A percentile compares a stretch with the other conserved stretches of the same genome.
phyloP scores from a whole-genome alignment of 2,888 invertebrate genomes.

The Drosophila algonquin region DNA sequence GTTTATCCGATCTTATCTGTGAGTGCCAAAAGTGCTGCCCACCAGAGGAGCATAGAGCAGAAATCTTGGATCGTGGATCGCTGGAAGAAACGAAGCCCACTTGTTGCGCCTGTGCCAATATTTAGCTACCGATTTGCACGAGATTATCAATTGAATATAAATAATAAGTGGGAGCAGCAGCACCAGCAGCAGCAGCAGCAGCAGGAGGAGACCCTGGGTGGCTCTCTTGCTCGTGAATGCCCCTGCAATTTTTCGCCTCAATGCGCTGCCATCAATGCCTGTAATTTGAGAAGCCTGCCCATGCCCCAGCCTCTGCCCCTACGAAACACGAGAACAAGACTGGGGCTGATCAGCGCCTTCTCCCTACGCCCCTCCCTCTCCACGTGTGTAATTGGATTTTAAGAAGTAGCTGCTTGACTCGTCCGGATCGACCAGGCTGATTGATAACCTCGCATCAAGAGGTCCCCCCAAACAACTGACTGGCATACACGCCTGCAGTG shows the following conservation, averaged over 20 bases:
- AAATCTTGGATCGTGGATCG: conserved; percentile 17
- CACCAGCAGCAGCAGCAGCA: conserved; percentile 12
- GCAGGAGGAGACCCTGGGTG: conserved; percentile 57
- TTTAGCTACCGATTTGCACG: conserved; percentile 75
- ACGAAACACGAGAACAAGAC: conserved; percentile 20
- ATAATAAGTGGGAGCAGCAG: conserved; percentile 63
- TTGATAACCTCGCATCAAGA: conserved; percentile 70
- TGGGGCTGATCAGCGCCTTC: conserved; percentile 28
- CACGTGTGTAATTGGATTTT: conserved; percentile 76
- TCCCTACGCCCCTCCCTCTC: conserved; percentile 11
- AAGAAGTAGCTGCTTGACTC: conserved; percentile 65
- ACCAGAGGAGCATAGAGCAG: conserved; percentile 16
- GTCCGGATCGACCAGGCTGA: conserved; percentile 53
- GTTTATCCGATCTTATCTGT: conserved; percentile 26
- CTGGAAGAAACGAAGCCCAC: conserved; percentile 49
- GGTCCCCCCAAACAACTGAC: conserved; percentile 58
- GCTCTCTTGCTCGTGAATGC: conserved; percentile 31
- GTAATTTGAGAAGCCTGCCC: conserved; percentile 68
- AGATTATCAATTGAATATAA: conserved; percentile 78
- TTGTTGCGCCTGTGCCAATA: conserved; percentile 73
- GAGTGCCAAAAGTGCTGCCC: conserved; percentile 66
- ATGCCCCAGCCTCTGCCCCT: background rate
- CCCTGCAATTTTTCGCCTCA: conserved; percentile 68
- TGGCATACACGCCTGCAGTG: conserved; percentile 68
- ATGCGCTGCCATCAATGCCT: conserved; percentile 65